phyloP scores from a whole-genome alignment of 1,140 invertebrate species.

The Megathymus violae region DNA sequence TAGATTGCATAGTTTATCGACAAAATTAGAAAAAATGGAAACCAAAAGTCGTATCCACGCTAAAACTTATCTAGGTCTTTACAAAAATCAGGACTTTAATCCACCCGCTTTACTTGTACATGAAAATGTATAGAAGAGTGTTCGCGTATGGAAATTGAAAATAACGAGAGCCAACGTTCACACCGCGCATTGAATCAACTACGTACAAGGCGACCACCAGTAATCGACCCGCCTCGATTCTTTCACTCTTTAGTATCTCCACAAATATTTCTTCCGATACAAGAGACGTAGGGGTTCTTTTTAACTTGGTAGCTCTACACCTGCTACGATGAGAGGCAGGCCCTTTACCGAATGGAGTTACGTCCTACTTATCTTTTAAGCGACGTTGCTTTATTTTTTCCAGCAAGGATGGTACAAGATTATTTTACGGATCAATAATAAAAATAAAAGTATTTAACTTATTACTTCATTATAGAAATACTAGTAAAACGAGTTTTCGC shows the following conservation, averaged over 20 bases:
- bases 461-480: too few relatives aligned
- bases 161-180: conserved; percentile 78
- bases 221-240: conserved; percentile 59
- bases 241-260: conserved; percentile 61
- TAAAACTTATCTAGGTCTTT: conserved; percentile 71
- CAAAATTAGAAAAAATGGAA: too few relatives aligned
- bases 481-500: too few relatives aligned
- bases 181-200: conserved; percentile 70
- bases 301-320: conserved; percentile 64
- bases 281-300: conserved; percentile 57
- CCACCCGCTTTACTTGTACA: conserved; percentile 69
- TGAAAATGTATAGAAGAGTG: conserved; percentile 70
- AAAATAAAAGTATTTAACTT: background rate
- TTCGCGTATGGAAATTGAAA: conserved; percentile 81
- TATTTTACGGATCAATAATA: conserved; percentile 61
- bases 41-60: conserved; percentile 32
- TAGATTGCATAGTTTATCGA: too few relatives aligned
- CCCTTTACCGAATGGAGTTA: conserved; percentile 80
- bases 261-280: conserved; percentile 58
- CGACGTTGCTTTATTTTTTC: conserved; percentile 76
- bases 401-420: conserved; percentile 60
- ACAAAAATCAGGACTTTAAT: conserved; percentile 80
- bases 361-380: conserved; percentile 79
- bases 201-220: conserved; percentile 60
- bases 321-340: conserved; percentile 71